Conservation (phyloP, 1,140 invertebrate genomes). For the Drosophila littoralis region DNA sequence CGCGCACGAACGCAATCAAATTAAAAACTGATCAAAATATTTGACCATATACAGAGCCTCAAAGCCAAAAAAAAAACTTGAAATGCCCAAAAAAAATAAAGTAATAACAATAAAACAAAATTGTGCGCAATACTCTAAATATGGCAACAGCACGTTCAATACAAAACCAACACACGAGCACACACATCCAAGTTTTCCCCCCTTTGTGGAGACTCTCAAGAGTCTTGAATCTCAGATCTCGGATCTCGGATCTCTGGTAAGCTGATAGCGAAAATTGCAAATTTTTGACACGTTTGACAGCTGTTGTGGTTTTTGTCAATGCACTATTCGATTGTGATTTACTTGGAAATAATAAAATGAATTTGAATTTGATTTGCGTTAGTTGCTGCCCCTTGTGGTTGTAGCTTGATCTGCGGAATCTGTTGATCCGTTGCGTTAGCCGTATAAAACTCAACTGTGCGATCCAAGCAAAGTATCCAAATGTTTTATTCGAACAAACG, state of each 20-base stretch:
- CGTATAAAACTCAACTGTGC: slow-evolving; percentile 76
- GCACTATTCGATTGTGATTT: slow-evolving; percentile 53
- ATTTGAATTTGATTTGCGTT: slow-evolving; percentile 27
- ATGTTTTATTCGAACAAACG: slow-evolving; percentile 76
- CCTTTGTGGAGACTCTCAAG: slow-evolving; percentile 11
- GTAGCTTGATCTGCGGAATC: slow-evolving; percentile 1
- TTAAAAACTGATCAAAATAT: slow-evolving; percentile 76
- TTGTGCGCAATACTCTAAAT: slow-evolving; percentile 53
- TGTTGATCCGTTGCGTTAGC: slow-evolving; percentile 69
- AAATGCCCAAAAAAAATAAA: slow-evolving; percentile 53
- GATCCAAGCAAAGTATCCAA: slow-evolving; percentile 61
- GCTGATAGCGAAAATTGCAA: slow-evolving; percentile 59
- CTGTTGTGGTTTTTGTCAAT: slow-evolving; percentile 58
- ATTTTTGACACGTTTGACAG: slow-evolving; percentile 71
- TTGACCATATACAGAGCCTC: slow-evolving; percentile 58
- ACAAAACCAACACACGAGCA: slow-evolving; percentile 30
- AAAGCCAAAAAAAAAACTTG: slow-evolving; percentile 55
- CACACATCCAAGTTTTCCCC: slow-evolving; percentile 7
- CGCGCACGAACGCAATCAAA: slow-evolving; percentile 60
- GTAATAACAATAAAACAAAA: slow-evolving; percentile 40
- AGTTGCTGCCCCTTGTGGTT: slow-evolving; percentile 20
- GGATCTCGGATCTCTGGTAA: slow-evolving; percentile 46
- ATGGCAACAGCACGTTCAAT: slow-evolving; percentile 54
- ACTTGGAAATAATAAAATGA: slow-evolving; percentile 47
- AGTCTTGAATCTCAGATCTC: slow-evolving; percentile 16